Base-by-base conservation (phyloP, 2,888 invertebrate species). In the Temnothorax ravouxi region DNA sequence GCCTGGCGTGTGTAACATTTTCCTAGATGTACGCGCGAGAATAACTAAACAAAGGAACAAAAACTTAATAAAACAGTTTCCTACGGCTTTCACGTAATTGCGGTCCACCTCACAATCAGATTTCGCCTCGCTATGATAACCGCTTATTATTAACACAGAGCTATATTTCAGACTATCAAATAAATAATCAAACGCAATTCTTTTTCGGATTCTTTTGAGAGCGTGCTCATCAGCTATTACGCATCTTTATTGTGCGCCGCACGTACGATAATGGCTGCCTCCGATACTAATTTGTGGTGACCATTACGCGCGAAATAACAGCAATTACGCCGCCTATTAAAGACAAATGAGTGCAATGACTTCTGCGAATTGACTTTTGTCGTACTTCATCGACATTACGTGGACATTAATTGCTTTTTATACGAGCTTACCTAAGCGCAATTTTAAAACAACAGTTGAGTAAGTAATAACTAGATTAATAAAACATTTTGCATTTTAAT, bases 251-350 rank as follows among this genome's bases (percentile, higher is more conserved):
- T 38, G 15, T 64, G 47, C 41, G 50, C 44, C 21, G 6, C 38
- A n/a, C n/a, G 25, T 56, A 76, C 56, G 29, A n/a, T 59, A 41
- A 44, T 44, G 13, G 13, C 34, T 15, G 69, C 56, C 47, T 34
- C 15, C 47, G 18, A 18, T 44, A 77, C 11, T 56, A 59, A 79
- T 69, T 47, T 56, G 21, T 77, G 21, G 6, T 41, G 47, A 44
- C 29, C 34, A 79, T 79, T 59, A 79, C 25, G 25, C 56, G 15
- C 56, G 18, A 69, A 69, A 69, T 79, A 59, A 69, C 56, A 69
- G 56, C 15, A 56, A 79, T 79, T 67, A 79, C 3, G 9, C 11
- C 54, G 69, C 47, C 34, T 25, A 38, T 79, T 79, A 69, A 69
- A 79, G 34, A 69, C 21, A 59, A 79, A 29, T 13, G 47, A 59